phyloP scores from a whole-genome alignment of 1,140 invertebrate genomes.

The Macrocentrus cingulum region DNA sequence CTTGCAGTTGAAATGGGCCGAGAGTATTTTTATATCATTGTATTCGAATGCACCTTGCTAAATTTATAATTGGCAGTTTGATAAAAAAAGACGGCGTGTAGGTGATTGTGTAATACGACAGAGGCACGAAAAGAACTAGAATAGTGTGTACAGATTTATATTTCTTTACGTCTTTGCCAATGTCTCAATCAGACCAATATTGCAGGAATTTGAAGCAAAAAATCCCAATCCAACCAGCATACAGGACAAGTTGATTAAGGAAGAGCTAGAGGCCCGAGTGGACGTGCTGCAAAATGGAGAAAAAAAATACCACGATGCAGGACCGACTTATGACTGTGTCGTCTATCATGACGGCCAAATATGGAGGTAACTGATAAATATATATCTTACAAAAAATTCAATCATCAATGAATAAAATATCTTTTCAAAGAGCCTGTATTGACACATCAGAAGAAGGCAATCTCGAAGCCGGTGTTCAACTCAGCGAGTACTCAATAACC shows the following conservation, averaged over 20 bases:
- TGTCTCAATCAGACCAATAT: not conserved
- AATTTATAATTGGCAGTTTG: conserved; percentile 56
- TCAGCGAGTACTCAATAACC: conserved; percentile 85
- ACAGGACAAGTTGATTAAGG: conserved; percentile 83
- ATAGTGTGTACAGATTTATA: not conserved
- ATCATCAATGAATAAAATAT: not conserved
- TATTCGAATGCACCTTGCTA: conserved; percentile 42
- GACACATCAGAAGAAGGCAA: conserved; percentile 86
- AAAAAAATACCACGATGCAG: conserved; percentile 85
- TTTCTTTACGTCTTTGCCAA: not conserved
- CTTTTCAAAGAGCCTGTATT: conserved; percentile 72
- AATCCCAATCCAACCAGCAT: conserved; percentile 59
- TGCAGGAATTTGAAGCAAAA: conserved; percentile 67
- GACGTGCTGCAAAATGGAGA: conserved; percentile 83
- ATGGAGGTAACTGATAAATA: conserved; percentile 66
- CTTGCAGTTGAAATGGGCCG: conserved; percentile 47
- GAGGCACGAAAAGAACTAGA: conserved; percentile 15
- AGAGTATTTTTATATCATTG: conserved; percentile 45
- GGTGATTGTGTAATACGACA: conserved; percentile 23
- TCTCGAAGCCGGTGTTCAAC: conserved; percentile 70
- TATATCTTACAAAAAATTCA: not conserved
- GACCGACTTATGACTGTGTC: conserved; percentile 91
- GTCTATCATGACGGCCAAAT: conserved; percentile 84
- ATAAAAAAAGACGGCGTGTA: conserved; percentile 30
- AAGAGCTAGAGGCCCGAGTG: conserved; percentile 84